phyloP scores from a whole-genome alignment of 37 sponge, comb jelly and placozoan genomes.

The Hexactinellida sp. region DNA sequence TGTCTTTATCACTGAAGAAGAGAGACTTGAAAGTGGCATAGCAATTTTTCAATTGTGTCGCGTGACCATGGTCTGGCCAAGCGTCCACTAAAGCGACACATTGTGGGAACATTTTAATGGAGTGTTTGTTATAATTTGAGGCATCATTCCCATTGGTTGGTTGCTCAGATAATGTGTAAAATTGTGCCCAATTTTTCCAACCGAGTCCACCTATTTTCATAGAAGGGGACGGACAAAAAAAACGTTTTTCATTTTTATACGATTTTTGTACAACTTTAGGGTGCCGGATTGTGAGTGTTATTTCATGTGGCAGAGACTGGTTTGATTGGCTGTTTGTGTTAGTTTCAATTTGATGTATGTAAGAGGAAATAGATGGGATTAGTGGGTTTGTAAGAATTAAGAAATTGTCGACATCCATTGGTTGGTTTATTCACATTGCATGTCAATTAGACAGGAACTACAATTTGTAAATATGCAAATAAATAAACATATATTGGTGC shows the following conservation, averaged over 20 bases:
- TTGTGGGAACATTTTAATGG: background rate
- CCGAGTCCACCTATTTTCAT: conserved; percentile 62
- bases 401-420: background rate
- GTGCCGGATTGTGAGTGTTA: conserved; percentile 55
- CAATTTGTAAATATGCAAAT: too few relatives aligned
- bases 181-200: conserved; percentile 31
- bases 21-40: background rate
- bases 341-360: background rate
- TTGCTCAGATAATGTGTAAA: background rate
- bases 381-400: background rate
- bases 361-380: background rate
- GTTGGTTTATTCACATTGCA: too few relatives aligned
- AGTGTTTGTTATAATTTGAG: background rate
- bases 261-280: conserved; percentile 97
- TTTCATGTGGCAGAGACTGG: background rate
- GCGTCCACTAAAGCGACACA: background rate
- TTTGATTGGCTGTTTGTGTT: background rate
- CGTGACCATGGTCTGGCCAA: background rate
- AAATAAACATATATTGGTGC: too few relatives aligned
- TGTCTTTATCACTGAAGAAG: background rate
- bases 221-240: conserved; percentile 94
- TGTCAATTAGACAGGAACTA: too few relatives aligned
- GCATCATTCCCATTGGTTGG: too few relatives aligned
- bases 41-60: background rate
- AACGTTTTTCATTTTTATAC: conserved; percentile 92